A percentile compares a stretch with the other conserved stretches of the same genome.
Evolutionary conservation across 2,113 vertebrate genomes (phyloP).

Genomic region (Lates calcarifer): DNA sequence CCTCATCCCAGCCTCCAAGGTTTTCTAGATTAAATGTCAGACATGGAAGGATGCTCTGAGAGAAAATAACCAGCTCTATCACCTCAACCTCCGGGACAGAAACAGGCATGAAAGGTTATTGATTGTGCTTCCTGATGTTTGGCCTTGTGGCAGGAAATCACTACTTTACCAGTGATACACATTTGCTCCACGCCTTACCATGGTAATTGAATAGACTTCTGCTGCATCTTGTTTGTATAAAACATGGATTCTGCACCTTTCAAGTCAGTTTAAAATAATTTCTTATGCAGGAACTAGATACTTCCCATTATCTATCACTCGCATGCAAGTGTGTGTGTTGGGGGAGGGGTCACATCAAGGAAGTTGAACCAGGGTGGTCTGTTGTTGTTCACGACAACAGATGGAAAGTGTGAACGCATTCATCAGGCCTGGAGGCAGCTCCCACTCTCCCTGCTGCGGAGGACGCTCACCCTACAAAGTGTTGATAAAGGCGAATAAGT

Average conservation of each 20-base stretch:
- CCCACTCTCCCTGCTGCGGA: slow-evolving; percentile 36
- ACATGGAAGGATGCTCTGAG: slow-evolving; percentile 28
- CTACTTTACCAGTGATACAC: neutral
- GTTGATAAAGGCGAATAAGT: slow-evolving; percentile 13
- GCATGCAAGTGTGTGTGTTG: slow-evolving; percentile 50
- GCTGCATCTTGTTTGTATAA: neutral
- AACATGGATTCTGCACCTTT: neutral
- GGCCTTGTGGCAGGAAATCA: slow-evolving; percentile 27
- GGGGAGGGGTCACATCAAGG: slow-evolving; percentile 71
- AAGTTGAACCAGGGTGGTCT: slow-evolving; percentile 80
- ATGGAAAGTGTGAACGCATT: slow-evolving; percentile 78
- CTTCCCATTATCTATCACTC: slow-evolving; percentile 20
- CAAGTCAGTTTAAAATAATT: neutral
- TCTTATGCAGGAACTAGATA: neutral
- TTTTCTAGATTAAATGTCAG: slow-evolving; percentile 36
- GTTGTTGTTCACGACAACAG: slow-evolving; percentile 74
- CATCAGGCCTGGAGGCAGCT: slow-evolving; percentile 58
- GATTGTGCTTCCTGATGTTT: slow-evolving; percentile 41
- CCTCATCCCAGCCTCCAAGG: neutral
- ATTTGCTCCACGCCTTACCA: neutral
- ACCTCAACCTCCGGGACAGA: slow-evolving; percentile 19
- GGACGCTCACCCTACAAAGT: slow-evolving; percentile 16
- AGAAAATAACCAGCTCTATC: slow-evolving; percentile 25
- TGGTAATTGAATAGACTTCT: neutral
- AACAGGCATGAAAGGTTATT: slow-evolving; percentile 30